phyloP scores from a whole-genome alignment of 2,113 vertebrate species.

The Saimiri boliviensis region DNA sequence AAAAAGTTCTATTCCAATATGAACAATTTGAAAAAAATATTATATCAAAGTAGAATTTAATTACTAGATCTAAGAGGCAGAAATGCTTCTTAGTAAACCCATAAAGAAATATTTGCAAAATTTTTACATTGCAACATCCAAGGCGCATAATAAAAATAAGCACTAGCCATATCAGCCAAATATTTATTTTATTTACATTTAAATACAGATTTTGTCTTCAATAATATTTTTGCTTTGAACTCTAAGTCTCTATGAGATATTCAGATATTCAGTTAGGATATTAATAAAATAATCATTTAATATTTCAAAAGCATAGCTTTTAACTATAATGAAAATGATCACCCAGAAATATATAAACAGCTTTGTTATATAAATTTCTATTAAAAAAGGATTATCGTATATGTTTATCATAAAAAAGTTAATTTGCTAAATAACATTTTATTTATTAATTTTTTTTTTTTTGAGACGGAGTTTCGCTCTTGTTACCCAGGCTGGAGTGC shows the following conservation, averaged over 20 bases:
- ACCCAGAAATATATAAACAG: neutral
- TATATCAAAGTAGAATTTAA: neutral
- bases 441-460: no score
- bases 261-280: neutral
- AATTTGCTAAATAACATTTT: neutral
- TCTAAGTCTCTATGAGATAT: neutral
- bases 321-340: neutral
- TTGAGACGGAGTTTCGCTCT: no score
- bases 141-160: neutral
- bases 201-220: neutral
- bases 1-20: neutral
- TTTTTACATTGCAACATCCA: neutral
- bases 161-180: neutral
- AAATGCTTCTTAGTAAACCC: neutral
- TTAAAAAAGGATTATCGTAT: neutral
- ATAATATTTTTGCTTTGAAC: neutral
- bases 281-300: neutral
- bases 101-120: neutral
- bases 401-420: neutral
- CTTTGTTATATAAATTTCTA: neutral
- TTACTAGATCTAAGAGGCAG: neutral
- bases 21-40: conserved; percentile 6
- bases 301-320: neutral
- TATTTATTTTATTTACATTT: conserved; percentile 14
- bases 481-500: no score